Percentiles rank a stretch among this genome's conserved stretches.
Conservation (phyloP, 2,797 vertebrate genomes). For the Vultur gryphus region DNA sequence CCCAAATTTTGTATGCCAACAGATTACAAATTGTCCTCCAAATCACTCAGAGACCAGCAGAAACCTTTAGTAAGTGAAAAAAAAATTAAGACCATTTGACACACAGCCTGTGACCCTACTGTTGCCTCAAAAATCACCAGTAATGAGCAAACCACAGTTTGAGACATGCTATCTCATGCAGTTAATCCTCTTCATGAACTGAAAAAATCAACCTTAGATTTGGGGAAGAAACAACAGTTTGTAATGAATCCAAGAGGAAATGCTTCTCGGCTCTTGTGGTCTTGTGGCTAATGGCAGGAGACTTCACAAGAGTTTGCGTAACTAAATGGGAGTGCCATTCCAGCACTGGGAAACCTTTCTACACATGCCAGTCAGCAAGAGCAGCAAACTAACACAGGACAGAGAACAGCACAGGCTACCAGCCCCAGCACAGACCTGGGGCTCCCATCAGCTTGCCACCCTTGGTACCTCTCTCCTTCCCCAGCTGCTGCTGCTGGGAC, state of each 20-base stretch:
- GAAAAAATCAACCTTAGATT: neutral
- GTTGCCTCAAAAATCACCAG: neutral
- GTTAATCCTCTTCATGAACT: neutral
- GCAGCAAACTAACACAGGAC: neutral
- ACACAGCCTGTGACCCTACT: neutral
- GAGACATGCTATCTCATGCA: neutral
- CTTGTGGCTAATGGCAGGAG: neutral
- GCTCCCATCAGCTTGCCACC: neutral
- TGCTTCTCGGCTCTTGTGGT: fast-evolving
- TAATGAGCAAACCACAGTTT: neutral
- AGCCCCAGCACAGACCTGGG: neutral
- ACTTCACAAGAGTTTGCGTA: neutral
- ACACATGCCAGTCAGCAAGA: neutral
- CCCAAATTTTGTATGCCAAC: neutral
- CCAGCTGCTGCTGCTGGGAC: neutral
- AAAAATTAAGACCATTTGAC: neutral
- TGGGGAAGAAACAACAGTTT: neutral
- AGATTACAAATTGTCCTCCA: neutral
- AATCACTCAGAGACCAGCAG: neutral
- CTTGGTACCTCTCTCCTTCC: neutral
- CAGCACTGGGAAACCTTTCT: neutral
- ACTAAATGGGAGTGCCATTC: neutral
- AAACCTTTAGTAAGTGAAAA: neutral
- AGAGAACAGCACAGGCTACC: neutral
- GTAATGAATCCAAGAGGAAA: neutral